Evolutionary conservation across 1,140 invertebrate genomes (phyloP).

Genomic region (Asobara japonica): DNA sequence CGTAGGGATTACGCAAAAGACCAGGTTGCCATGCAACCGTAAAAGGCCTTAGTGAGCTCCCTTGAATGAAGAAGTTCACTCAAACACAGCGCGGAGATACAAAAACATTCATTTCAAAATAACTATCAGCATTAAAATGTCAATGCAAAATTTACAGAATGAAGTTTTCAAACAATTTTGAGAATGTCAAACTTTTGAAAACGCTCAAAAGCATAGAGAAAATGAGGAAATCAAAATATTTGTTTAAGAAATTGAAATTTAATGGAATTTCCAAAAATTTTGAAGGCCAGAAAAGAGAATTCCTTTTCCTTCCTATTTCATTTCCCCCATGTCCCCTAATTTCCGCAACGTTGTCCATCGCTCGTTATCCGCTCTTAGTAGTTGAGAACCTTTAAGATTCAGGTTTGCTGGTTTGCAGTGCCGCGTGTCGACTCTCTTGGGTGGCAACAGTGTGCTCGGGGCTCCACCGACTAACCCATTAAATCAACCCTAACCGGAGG

Average conservation of each 20-base stretch:
- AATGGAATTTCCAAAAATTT: too few species aligned
- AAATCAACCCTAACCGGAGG: conserved; percentile 19
- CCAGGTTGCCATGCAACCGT: conserved; percentile 31
- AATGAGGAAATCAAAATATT: too few species aligned
- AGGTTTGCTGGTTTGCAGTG: conserved; percentile 47
- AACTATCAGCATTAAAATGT: neutral
- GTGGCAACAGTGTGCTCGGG: conserved; percentile 27
- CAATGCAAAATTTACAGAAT: too few species aligned
- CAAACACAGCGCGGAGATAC: neutral
- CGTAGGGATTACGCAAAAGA: conserved; percentile 48
- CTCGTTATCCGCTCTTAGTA: too few species aligned
- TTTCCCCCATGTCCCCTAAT: too few species aligned
- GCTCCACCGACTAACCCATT: conserved; percentile 23
- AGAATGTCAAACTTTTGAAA: too few species aligned
- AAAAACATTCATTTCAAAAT: neutral
- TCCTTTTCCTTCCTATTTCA: too few species aligned
- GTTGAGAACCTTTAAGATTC: conserved; percentile 64
- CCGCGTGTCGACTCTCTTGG: conserved; percentile 18
- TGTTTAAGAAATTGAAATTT: too few species aligned
- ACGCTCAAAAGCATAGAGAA: too few species aligned
- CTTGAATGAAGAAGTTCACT: conserved; percentile 45
- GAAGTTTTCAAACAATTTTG: too few species aligned
- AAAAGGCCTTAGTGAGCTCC: conserved; percentile 46
- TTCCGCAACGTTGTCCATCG: too few species aligned
- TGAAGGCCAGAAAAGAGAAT: too few species aligned